phyloP scores from a whole-genome alignment of 2,888 invertebrate species.

The Eulithis testata region DNA sequence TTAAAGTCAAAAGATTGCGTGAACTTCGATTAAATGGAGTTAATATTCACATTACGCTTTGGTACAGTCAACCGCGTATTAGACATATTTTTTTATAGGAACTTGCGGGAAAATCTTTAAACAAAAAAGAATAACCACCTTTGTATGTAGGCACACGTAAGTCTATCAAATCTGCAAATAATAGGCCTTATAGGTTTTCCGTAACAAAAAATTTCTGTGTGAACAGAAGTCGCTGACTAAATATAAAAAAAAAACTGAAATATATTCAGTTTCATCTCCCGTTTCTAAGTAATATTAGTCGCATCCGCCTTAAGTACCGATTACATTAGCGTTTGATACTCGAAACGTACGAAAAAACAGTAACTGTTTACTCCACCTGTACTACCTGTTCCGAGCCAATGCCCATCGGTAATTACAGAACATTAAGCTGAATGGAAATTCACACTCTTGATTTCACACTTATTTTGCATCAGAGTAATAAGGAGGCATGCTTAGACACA shows the following conservation, averaged over 20 bases:
- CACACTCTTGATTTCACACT: slow-evolving; percentile 1
- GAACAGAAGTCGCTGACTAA: no score
- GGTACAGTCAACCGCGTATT: not conserved
- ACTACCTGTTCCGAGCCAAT: not conserved
- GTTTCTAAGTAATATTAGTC: no score
- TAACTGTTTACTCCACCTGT: not conserved
- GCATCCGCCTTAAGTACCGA: no score
- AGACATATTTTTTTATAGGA: not conserved
- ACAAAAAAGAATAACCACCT: not conserved
- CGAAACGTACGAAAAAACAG: no score
- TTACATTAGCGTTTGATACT: no score
- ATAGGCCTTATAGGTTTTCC: no score
- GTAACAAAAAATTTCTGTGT: no score
- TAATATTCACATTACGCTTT: not conserved
- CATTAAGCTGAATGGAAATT: not conserved
- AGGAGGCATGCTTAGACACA: not conserved
- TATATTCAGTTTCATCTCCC: no score
- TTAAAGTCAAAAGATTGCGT: not conserved
- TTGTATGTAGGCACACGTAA: no score
- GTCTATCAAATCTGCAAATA: no score
- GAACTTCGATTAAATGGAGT: not conserved
- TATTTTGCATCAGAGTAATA: not conserved
- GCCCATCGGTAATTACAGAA: not conserved
- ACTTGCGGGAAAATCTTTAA: no score
- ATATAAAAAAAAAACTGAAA: no score